Percentiles rank a stretch among this genome's conserved stretches.
phyloP scores from a whole-genome alignment of 2,888 invertebrate species.

The Pinctada fucata region DNA sequence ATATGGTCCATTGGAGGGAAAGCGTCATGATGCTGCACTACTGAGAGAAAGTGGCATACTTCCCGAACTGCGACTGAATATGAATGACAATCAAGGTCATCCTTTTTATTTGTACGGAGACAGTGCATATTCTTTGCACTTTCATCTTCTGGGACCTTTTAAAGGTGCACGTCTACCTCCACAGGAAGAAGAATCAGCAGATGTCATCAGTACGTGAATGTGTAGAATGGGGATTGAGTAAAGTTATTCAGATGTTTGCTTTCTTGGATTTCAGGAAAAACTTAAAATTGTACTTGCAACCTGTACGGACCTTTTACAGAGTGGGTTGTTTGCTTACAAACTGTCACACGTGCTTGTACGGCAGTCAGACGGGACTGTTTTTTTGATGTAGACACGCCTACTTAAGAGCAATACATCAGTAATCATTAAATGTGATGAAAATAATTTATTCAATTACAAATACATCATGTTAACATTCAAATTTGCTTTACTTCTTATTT shows the following conservation, averaged over 20 bases:
- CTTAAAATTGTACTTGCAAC: slow-evolving; percentile 45
- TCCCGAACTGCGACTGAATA: slow-evolving; percentile 1
- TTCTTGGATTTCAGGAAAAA: slow-evolving; percentile 33
- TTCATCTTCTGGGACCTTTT: slow-evolving; percentile 24
- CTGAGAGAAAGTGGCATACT: slow-evolving; percentile 27
- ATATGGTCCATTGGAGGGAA: slow-evolving; percentile 1
- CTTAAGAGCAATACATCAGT: slow-evolving; percentile 13
- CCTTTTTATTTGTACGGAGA: slow-evolving; percentile 27
- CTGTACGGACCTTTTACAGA: slow-evolving; percentile 18
- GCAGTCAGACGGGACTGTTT: slow-evolving; percentile 8
- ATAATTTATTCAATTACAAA: background rate
- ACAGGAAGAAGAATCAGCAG: slow-evolving; percentile 27
- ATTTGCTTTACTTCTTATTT: background rate
- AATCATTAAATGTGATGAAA: background rate
- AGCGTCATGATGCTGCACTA: slow-evolving; percentile 21
- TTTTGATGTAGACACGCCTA: slow-evolving; percentile 21
- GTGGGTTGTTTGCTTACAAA: slow-evolving; percentile 41
- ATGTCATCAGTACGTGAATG: slow-evolving; percentile 29
- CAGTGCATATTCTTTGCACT: slow-evolving; percentile 30
- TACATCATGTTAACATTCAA: background rate
- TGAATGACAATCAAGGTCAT: background rate
- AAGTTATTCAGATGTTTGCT: slow-evolving; percentile 1
- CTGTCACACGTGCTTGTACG: slow-evolving; percentile 39
- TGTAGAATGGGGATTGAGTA: slow-evolving; percentile 38
- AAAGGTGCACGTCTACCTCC: slow-evolving; percentile 19